Evolutionary conservation across 2,113 vertebrate species (phyloP), one percentile per base, ranked within the genome.

Genomic region (Lepus timidus): DNA sequence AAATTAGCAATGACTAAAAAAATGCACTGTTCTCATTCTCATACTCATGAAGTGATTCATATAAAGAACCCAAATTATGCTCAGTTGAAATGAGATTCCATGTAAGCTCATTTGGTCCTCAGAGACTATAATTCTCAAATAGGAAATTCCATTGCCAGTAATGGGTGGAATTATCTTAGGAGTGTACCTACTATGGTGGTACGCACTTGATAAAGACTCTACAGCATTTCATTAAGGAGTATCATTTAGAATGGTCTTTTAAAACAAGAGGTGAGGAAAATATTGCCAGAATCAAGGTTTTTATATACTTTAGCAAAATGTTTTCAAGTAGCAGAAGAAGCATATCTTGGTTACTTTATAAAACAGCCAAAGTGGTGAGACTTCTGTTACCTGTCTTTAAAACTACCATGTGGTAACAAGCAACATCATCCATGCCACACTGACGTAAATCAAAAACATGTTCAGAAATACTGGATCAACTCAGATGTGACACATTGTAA

Each of bases 1-100:
- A 96, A 95, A 19, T 83, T 94, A 94, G 64, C 85, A 92, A 51
- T 27, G 71, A 89, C 78, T 7, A 85, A 95, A 96, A 88, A 92
- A 0, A 5, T n/a, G 0, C 1, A 23, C 61, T 58, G 51, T 44
- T 44, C 44, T 44, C 44, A 44, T 82, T 17, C 49, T 95, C n/a
- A 16, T 91, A 94, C 61, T 96, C 29, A 14, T 55, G 20, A 51
- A 92, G 23, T 52, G 29, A 95, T 95, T 97, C 94, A 84, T 81
- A 1, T 85, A 81, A 14, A 94, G 61, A 86, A 33, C 62, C 27
- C 27, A 95, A 95, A 61, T 3, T 89, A 90, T 0, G 22, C 0
- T 3, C 0, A 0, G 36, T 70, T 10, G 61, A 96, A 75, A 93
- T 6, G 3, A 52, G 36, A 93, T n/a, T 95, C 67, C 1, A 2